Evolutionary conservation across 1,140 invertebrate genomes (phyloP).

Genomic region (honey bee (Apis mellifera)): DNA sequence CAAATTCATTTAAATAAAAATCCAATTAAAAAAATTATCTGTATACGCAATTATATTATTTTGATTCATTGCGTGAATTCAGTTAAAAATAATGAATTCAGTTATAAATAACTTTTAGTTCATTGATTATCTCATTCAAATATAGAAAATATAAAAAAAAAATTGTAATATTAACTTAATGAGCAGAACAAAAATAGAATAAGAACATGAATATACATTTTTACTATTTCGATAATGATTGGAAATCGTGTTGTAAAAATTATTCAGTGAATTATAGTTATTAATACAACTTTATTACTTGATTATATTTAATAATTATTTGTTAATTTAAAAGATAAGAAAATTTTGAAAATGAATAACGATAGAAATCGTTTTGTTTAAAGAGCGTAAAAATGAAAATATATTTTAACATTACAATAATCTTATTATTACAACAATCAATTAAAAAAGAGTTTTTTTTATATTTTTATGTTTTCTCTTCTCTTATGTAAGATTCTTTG

Average conservation of each 20-base stretch:
- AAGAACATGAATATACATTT: not conserved
- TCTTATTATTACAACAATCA: not conserved
- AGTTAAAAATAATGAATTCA: no score
- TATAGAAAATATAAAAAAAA: not conserved
- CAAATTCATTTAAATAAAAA: not conserved
- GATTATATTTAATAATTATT: not conserved
- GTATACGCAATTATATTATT: not conserved
- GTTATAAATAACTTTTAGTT: not conserved
- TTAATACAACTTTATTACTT: not conserved
- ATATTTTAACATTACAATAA: not conserved
- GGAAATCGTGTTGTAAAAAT: not conserved
- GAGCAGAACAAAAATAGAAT: not conserved
- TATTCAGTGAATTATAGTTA: not conserved
- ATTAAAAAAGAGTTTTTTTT: conserved; percentile 8
- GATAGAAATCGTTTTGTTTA: not conserved
- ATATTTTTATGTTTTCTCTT: conserved; percentile 13
- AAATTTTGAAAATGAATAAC: not conserved
- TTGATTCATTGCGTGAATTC: no score
- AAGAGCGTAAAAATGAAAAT: not conserved
- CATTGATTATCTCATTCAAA: not conserved
- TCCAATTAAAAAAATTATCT: not conserved
- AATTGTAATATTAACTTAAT: not conserved
- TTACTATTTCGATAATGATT: not conserved
- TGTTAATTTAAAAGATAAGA: not conserved
- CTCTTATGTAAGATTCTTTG: conserved; percentile 3